phyloP scores from a whole-genome alignment of 2,113 vertebrate species.

The Grammomys dolichurus region DNA sequence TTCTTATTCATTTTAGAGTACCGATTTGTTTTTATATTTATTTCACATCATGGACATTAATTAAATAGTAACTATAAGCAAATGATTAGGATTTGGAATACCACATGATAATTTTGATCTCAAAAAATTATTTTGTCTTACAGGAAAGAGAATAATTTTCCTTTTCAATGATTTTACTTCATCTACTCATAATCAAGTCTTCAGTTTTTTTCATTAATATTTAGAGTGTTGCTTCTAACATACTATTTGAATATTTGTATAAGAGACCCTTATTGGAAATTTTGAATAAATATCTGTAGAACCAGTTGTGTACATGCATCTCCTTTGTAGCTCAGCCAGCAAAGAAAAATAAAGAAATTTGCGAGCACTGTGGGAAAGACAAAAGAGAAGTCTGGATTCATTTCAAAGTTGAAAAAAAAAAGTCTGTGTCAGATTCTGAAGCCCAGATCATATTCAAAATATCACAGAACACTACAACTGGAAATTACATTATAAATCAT shows the following conservation, averaged over 20 bases:
- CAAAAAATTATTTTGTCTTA: not conserved
- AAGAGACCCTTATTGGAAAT: conserved; percentile 3
- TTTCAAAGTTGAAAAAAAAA: conserved; percentile 43
- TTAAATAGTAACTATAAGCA: conserved; percentile 19
- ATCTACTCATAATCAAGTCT: not conserved
- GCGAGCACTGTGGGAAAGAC: not conserved
- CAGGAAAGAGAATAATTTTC: not conserved
- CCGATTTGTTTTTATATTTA: not conserved
- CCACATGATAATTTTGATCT: not conserved
- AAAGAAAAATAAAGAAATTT: conserved; percentile 42
- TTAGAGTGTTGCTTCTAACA: not conserved
- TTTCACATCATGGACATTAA: not conserved
- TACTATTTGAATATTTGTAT: not conserved
- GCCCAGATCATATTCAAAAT: conserved; percentile 61
- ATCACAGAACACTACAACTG: conserved; percentile 32
- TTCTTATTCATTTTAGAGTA: not conserved
- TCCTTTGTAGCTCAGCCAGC: conserved; percentile 7
- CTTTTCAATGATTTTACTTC: not conserved
- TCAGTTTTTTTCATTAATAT: not conserved
- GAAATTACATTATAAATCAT: conserved; percentile 66
- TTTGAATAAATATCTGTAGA: conserved; percentile 31
- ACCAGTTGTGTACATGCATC: not conserved
- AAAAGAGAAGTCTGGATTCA: conserved; percentile 11
- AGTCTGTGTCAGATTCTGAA: not conserved
- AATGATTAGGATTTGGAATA: not conserved